Evolutionary conservation across 2,113 vertebrate species (phyloP).

Genomic region (Trachemys scripta): DNA sequence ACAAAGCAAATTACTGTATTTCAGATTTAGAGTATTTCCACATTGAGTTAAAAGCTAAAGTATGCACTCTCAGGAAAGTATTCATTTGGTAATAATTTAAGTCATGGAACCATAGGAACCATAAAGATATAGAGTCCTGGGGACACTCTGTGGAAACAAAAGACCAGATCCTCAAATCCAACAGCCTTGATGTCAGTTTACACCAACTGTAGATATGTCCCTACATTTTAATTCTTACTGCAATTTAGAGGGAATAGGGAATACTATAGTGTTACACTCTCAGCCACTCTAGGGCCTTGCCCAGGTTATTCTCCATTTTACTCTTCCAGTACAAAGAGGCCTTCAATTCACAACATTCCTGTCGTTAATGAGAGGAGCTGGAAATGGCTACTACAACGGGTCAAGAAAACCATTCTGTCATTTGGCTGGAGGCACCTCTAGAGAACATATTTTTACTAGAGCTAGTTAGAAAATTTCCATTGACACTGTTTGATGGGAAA

Average conservation of each 20-base stretch:
- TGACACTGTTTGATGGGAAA: background rate
- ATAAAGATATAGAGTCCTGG: background rate
- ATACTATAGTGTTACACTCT: background rate
- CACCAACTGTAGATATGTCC: rapidly evolving
- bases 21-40: background rate
- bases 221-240: background rate
- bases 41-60: background rate
- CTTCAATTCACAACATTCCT: background rate
- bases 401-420: background rate
- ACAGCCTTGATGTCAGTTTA: background rate
- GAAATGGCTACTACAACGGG: background rate
- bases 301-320: background rate
- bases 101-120: background rate
- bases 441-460: rapidly evolving
- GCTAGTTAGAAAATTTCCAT: background rate
- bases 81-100: background rate
- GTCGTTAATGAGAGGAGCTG: background rate
- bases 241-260: background rate
- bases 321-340: background rate
- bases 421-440: background rate
- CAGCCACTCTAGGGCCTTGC: background rate
- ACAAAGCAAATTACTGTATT: background rate
- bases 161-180: background rate
- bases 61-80: background rate
- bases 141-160: background rate